phyloP scores from a whole-genome alignment of 2,113 vertebrate genomes.

The Spea multiplicata region DNA sequence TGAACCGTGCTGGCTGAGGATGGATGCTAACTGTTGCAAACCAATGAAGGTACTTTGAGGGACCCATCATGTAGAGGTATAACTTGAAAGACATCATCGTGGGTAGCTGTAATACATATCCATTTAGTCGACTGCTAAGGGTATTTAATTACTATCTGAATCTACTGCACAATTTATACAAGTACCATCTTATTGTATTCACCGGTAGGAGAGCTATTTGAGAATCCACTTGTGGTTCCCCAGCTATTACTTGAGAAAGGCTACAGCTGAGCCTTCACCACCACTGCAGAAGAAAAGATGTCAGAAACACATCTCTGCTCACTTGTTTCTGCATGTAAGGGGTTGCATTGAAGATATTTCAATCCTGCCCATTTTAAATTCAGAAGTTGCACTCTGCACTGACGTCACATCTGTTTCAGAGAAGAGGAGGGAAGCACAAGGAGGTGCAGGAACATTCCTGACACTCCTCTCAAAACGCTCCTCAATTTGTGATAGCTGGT shows the following conservation, averaged over 20 bases:
- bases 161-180: conserved; percentile 15
- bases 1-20: conserved; percentile 11
- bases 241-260: conserved; percentile 21
- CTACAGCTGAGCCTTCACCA: conserved; percentile 20
- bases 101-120: conserved; percentile 18
- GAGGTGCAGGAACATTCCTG: too few species aligned
- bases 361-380: background rate
- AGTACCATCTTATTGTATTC: conserved; percentile 25
- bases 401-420: too few species aligned
- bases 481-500: too few species aligned
- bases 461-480: too few species aligned
- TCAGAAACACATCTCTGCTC: conserved; percentile 21
- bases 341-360: conserved; percentile 31
- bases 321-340: background rate
- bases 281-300: conserved; percentile 32
- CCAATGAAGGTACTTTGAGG: conserved; percentile 17
- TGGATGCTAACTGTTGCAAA: background rate
- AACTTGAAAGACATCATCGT: conserved; percentile 23
- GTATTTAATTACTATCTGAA: conserved; percentile 39
- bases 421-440: too few species aligned
- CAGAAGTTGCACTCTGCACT: too few species aligned
- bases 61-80: background rate
- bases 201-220: conserved; percentile 23
- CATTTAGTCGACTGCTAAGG: background rate
- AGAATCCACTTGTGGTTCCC: conserved; percentile 18